Conservation (phyloP, 2,797 vertebrate genomes). For the Amazonetta brasiliensis region DNA sequence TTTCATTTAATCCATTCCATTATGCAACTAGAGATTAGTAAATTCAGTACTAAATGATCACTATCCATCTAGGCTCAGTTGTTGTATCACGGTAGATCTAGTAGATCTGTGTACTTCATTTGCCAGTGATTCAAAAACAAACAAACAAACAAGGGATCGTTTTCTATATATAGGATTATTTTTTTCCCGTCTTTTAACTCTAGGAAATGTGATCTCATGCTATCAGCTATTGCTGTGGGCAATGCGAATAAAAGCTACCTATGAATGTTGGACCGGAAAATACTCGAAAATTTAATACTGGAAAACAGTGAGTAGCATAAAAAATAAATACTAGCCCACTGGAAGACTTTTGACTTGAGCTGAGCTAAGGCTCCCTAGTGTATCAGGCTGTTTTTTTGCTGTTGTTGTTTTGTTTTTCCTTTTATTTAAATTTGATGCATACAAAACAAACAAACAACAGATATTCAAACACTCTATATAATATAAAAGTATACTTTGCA, state of each 20-base stretch:
- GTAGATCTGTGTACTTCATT: neutral
- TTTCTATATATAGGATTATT: too few species aligned
- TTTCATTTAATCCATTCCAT: neutral
- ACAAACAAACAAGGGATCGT: too few species aligned
- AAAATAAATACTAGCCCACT: neutral
- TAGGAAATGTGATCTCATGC: neutral
- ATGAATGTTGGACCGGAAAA: neutral
- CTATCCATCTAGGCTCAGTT: accelerated
- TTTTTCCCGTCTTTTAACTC: neutral
- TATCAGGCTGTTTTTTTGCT: neutral
- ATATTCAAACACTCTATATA: neutral
- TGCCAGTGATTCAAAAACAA: neutral
- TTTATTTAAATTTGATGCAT: neutral
- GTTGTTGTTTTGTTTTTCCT: neutral
- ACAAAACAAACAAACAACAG: neutral
- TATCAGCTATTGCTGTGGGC: neutral
- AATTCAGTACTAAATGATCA: neutral
- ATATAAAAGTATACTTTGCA: neutral
- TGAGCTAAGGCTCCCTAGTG: neutral
- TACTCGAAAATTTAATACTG: neutral
- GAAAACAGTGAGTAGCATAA: neutral
- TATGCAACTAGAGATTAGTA: neutral
- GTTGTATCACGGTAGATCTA: neutral
- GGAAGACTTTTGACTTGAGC: neutral
- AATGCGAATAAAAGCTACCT: neutral